Evolutionary conservation across 2,113 vertebrate species (phyloP).

Genomic region (Amblyopsis rosae): DNA sequence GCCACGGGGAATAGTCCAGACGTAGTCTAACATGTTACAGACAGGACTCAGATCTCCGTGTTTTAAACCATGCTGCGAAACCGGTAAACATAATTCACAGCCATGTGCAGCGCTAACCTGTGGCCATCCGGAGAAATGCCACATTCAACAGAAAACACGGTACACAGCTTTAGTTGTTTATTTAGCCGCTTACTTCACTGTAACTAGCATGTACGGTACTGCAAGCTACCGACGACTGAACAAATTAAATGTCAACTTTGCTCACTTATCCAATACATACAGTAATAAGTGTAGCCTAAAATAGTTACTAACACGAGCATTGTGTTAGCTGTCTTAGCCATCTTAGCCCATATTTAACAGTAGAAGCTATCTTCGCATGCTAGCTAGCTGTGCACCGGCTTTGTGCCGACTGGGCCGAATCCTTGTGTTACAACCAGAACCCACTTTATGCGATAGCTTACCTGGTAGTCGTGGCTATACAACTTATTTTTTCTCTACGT

Average conservation of each 20-base stretch:
- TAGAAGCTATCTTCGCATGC: conserved; percentile 42
- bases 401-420: conserved; percentile 16
- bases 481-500: not conserved
- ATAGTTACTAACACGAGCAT: no score
- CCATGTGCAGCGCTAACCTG: conserved; percentile 33
- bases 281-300: no score
- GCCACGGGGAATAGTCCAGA: not conserved
- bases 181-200: no score
- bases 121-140: no score
- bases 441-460: conserved; percentile 48
- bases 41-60: not conserved
- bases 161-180: no score
- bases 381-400: conserved; percentile 42
- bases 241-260: no score
- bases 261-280: no score
- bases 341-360: no score
- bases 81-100: not conserved
- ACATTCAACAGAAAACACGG: no score
- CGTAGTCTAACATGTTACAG: not conserved
- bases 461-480: conserved; percentile 35
- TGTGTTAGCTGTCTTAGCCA: no score
- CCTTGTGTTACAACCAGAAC: conserved; percentile 24
- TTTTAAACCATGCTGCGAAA: not conserved
- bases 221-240: no score
- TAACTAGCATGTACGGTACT: no score